Base-by-base conservation (phyloP, 1,140 invertebrate species). In the Bursaphelenchus mucronatus region DNA sequence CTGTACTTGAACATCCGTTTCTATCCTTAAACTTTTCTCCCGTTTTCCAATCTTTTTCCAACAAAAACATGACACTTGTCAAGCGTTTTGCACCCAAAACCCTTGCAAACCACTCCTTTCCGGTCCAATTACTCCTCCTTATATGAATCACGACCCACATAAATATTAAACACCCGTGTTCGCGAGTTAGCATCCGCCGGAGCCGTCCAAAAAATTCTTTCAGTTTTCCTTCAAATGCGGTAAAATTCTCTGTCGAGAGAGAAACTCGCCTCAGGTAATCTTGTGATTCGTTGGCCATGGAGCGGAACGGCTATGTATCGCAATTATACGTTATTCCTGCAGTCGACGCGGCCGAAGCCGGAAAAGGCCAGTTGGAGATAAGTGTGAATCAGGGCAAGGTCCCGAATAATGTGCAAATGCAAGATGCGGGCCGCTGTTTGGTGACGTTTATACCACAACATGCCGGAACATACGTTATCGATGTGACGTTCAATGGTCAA, bases 401-500 rank as follows among this genome's bases (percentile, higher is more conserved):
- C 43, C 93, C 93, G 46, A 97, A 97, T 85, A 91, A 96, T 83
- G 93, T 97, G 17, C 90, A 92, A 82, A 90, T 92, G 13, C 89
- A 96, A 7, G 92, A 92, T 51, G 91, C 91, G 65, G 92, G 92
- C 44, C 86, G 91, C 62, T 96, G 92, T 81, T 86, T 95, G 39
- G 92, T 97, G 9, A 94, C 90, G 54, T 98, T 97, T 83, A 90
- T 92, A 11, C 94, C 95, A 15, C 92, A 95, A 80, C 86, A 89
- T 64, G 86, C 89, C 8, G 92, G 92, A 73, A 87, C 90, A 39
- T 94, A 98, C 84, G 86, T 90, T 69, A 94, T 99, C 73, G 93
- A 97, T 83, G 96, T 98, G 66, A 96, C 93, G 84, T 97, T 98
- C 83, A 97, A 97, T 83, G 91, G 90, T 52, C 90, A 94, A 84